phyloP scores from a whole-genome alignment of 2,888 invertebrate species.

The Campoplex capitator region DNA sequence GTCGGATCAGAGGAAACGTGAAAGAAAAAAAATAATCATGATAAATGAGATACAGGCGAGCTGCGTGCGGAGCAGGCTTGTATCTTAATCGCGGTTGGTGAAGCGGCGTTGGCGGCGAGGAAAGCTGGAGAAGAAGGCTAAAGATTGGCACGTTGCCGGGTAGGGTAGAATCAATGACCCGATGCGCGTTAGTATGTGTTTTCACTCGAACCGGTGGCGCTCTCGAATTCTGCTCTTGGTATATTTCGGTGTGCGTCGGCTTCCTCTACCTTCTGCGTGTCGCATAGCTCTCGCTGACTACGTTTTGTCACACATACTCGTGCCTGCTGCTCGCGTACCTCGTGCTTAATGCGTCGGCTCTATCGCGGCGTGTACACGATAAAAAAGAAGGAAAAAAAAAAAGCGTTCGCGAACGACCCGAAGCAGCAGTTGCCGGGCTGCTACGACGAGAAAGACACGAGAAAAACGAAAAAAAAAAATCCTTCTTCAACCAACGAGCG shows the following conservation, averaged over 20 bases:
- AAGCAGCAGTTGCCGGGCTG: background rate
- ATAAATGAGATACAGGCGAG: background rate
- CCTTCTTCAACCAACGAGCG: background rate
- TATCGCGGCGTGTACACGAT: background rate
- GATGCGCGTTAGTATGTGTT: conserved; percentile 29
- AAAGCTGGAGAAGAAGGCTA: conserved; percentile 65
- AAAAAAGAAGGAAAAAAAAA: conserved; percentile 3
- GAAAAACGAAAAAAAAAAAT: background rate
- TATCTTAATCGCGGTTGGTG: conserved; percentile 5
- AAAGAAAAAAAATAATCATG: background rate
- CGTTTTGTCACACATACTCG: conserved; percentile 3
- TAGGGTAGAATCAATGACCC: conserved; percentile 81
- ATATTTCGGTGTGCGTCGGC: conserved; percentile 20
- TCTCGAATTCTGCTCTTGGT: background rate
- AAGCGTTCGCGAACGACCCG: background rate
- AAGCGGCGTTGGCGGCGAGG: conserved; percentile 27
- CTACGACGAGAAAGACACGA: background rate
- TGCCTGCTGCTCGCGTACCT: background rate
- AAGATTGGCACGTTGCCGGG: conserved; percentile 79
- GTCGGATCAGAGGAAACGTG: background rate
- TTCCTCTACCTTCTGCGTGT: background rate
- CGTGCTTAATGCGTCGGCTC: background rate
- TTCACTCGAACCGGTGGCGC: conserved; percentile 13
- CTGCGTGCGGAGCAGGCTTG: background rate
- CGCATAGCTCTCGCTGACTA: background rate